A percentile compares a stretch with the other conserved stretches of the same genome.
Evolutionary conservation across 2,888 invertebrate genomes (phyloP).

Genomic region (Conistra vaccinii): DNA sequence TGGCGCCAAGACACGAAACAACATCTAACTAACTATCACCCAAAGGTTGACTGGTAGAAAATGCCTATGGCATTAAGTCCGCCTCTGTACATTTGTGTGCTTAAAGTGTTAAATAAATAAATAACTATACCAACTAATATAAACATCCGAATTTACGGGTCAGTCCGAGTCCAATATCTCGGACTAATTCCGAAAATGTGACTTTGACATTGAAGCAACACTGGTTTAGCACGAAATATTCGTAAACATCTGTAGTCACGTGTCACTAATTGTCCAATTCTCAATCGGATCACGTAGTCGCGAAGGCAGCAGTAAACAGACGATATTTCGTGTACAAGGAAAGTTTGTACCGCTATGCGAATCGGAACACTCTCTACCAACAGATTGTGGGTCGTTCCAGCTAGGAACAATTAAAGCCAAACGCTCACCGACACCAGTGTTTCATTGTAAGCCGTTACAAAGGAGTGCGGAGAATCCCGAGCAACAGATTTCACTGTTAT

Average conservation of each 20-base stretch:
- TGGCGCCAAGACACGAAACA: neutral
- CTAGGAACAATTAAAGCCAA: slow-evolving; percentile 80
- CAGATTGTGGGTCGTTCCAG: slow-evolving; percentile 70
- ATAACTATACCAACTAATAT: neutral
- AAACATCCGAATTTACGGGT: slow-evolving; percentile 17
- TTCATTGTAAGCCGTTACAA: slow-evolving; percentile 74
- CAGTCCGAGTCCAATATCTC: slow-evolving; percentile 14
- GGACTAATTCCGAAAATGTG: slow-evolving; percentile 47
- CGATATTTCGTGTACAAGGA: slow-evolving; percentile 79
- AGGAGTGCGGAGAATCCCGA: slow-evolving; percentile 72
- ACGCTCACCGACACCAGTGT: slow-evolving; percentile 76
- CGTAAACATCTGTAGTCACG: slow-evolving; percentile 71
- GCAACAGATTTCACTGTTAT: slow-evolving; percentile 72
- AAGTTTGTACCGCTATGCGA: slow-evolving; percentile 72
- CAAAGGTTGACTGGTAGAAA: no score
- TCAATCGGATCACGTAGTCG: slow-evolving; percentile 77
- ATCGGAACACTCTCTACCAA: slow-evolving; percentile 52
- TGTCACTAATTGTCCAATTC: slow-evolving; percentile 77
- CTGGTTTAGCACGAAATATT: slow-evolving; percentile 54
- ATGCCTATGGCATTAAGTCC: no score
- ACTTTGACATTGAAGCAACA: slow-evolving; percentile 64
- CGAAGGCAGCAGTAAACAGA: slow-evolving; percentile 75
- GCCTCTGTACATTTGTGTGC: no score
- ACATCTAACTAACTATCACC: no score
- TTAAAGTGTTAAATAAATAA: no score